Conservation (phyloP, 2,888 invertebrate genomes). For the Abrostola tripartita region DNA sequence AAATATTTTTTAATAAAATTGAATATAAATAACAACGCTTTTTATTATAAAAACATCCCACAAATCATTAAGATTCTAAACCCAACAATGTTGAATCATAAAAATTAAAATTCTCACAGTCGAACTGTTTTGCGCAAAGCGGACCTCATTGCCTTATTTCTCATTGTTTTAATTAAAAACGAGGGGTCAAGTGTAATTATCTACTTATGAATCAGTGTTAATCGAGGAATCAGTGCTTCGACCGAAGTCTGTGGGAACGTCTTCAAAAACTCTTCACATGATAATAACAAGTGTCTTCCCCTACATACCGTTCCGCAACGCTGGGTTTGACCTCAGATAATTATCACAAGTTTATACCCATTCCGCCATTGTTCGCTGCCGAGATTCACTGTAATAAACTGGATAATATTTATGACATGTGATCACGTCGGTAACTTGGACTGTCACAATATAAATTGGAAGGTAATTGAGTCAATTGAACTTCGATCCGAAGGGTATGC, state of each 20-base stretch:
- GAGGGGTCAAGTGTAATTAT: slow-evolving; percentile 82
- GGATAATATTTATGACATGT: slow-evolving; percentile 73
- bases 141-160: slow-evolving; percentile 60
- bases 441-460: slow-evolving; percentile 44
- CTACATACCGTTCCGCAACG: slow-evolving; percentile 84
- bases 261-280: slow-evolving; percentile 87
- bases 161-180: slow-evolving; percentile 77
- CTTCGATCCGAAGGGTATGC: slow-evolving; percentile 44
- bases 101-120: slow-evolving; percentile 62
- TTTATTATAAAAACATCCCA: slow-evolving; percentile 47
- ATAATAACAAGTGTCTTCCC: slow-evolving; percentile 82
- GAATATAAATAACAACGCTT: slow-evolving; percentile 70
- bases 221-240: slow-evolving; percentile 83
- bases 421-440: slow-evolving; percentile 28
- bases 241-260: slow-evolving; percentile 81
- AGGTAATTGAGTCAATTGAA: slow-evolving; percentile 64
- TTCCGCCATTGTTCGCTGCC: slow-evolving; percentile 80
- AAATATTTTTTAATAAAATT: slow-evolving; percentile 85
- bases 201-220: slow-evolving; percentile 84
- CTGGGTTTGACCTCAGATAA: slow-evolving; percentile 83
- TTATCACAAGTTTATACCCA: slow-evolving; percentile 83
- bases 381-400: slow-evolving; percentile 77
- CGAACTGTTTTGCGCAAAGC: slow-evolving; percentile 59
- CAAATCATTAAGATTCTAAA: slow-evolving; percentile 23
- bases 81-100: slow-evolving; percentile 33